These are phyloP conservation scores for Amblyjoppa proteus DNA, from an alignment of 2,888 invertebrate genomes.

Conservation along the genomic window DNA sequence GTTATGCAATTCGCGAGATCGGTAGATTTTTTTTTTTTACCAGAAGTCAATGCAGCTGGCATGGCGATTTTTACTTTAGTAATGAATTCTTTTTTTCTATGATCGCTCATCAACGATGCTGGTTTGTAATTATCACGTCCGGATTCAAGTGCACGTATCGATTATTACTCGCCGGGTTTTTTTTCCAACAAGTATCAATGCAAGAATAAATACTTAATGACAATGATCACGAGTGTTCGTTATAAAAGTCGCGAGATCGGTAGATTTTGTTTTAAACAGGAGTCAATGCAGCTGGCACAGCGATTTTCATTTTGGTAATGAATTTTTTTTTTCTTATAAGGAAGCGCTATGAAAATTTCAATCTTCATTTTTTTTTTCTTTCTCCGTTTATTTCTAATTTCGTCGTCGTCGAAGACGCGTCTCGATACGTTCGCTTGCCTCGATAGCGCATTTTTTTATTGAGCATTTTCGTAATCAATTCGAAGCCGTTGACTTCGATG, in stretches of 20 bases:
- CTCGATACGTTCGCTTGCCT: conserved; percentile 29
- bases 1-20: too few relatives aligned
- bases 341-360: too few relatives aligned
- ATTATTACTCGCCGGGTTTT: not conserved
- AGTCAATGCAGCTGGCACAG: not conserved
- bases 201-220: not conserved
- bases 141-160: too few relatives aligned
- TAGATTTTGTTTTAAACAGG: not conserved
- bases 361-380: conserved; percentile 46
- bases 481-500: conserved; percentile 23
- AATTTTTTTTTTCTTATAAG: too few relatives aligned
- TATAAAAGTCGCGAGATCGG: too few relatives aligned
- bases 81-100: not conserved
- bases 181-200: not conserved
- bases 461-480: conserved; percentile 51
- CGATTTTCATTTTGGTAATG: not conserved
- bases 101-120: not conserved
- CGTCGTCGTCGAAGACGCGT: conserved; percentile 15
- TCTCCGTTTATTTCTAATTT: conserved; percentile 43
- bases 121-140: too few relatives aligned
- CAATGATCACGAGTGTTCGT: not conserved
- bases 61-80: not conserved
- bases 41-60: not conserved
- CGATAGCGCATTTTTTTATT: conserved; percentile 53
- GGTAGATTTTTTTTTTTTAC: too few relatives aligned